These are phyloP conservation scores for Paragorgia papillata DNA, from an alignment of 92 coral and sea anemone genomes.

Conservation along the genomic window DNA sequence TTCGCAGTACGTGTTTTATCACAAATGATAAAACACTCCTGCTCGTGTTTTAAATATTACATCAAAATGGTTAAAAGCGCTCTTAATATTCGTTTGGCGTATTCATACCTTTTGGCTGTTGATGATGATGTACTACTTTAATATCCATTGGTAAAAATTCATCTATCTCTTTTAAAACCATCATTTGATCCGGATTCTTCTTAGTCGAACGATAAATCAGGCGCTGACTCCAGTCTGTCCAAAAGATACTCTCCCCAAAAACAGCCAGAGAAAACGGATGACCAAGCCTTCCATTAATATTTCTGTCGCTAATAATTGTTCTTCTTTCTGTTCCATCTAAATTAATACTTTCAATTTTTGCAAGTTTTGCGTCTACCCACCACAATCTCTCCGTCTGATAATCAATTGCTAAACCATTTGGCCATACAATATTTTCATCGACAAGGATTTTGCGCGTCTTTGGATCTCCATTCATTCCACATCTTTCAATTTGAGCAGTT, in stretches of 20 bases:
- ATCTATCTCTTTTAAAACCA: neutral
- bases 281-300: constrained; percentile 23
- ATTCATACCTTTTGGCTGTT: constrained; percentile 59
- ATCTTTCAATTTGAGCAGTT: constrained; percentile 60
- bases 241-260: constrained; percentile 36
- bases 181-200: constrained; percentile 8
- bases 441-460: constrained; percentile 54
- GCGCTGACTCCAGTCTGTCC: constrained; percentile 36
- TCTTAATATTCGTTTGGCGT: no score
- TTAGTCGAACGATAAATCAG: constrained; percentile 26
- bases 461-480: constrained; percentile 73
- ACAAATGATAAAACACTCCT: no score
- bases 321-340: constrained; percentile 63
- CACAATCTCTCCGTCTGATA: constrained; percentile 62
- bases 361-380: constrained; percentile 74
- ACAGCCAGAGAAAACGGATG: constrained; percentile 43
- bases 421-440: constrained; percentile 53
- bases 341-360: constrained; percentile 61
- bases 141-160: constrained; percentile 51
- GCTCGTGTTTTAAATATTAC: no score
- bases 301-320: constrained; percentile 14
- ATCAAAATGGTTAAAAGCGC: no score
- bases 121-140: constrained; percentile 54
- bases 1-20: no score
- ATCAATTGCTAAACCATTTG: constrained; percentile 71